Conservation (phyloP, 2,113 vertebrate species). For the Oxyruncus cristatus region DNA sequence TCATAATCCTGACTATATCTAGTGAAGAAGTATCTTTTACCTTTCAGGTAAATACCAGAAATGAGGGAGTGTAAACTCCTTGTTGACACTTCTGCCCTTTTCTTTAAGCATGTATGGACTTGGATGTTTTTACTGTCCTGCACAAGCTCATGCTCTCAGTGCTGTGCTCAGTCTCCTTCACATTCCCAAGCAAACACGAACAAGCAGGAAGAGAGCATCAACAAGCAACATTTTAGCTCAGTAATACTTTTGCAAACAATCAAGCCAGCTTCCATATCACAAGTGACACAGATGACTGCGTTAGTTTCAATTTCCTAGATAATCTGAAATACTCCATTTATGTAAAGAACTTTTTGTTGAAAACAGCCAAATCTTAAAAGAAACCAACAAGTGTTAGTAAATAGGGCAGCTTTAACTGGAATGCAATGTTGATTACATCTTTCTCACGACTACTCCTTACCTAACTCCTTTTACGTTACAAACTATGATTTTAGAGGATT, state of each 20-base stretch:
- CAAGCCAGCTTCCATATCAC: background rate
- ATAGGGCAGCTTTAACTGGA: background rate
- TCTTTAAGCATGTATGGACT: background rate
- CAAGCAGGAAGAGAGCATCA: background rate
- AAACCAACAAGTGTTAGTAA: background rate
- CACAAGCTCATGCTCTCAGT: background rate
- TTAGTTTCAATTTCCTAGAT: background rate
- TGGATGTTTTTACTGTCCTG: background rate
- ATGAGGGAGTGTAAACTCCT: background rate
- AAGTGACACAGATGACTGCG: background rate
- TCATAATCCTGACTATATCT: background rate
- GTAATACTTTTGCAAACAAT: background rate
- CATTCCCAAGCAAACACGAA: background rate
- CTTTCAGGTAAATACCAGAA: background rate
- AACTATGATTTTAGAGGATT: background rate
- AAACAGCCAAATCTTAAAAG: background rate
- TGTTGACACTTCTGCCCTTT: background rate
- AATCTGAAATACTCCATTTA: background rate
- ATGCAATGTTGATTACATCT: background rate
- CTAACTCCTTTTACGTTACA: background rate
- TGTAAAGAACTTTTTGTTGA: background rate
- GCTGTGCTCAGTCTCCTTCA: background rate
- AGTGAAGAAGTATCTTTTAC: background rate
- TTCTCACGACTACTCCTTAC: background rate
- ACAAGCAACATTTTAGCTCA: background rate